Conservation (phyloP, 2,113 vertebrate genomes). For the Misgurnus mizolepis region DNA sequence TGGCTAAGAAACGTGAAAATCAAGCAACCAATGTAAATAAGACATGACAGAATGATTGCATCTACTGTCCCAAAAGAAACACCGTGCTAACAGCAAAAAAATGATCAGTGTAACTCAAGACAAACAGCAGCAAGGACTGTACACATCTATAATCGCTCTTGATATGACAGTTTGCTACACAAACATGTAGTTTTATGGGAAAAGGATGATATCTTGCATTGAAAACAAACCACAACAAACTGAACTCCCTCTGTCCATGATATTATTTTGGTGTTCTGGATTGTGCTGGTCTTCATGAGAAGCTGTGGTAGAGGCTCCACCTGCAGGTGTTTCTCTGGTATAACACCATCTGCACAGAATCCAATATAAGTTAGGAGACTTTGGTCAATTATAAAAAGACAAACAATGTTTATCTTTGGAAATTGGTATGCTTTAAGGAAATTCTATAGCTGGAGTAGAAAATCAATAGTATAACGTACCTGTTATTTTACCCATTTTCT, state of each 20-base stretch:
- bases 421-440: no score
- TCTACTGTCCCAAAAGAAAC: background rate
- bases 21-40: background rate
- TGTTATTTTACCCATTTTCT: conserved; percentile 74
- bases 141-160: background rate
- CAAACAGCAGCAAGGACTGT: background rate
- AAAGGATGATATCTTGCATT: background rate
- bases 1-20: conserved; percentile 61
- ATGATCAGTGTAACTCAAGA: background rate
- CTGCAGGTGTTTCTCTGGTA: conserved; percentile 68
- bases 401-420: background rate
- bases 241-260: conserved; percentile 44
- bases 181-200: background rate
- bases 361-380: background rate
- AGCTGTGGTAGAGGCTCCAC: conserved; percentile 68
- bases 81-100: background rate
- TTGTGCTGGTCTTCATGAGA: conserved; percentile 49
- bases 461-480: conserved; percentile 57
- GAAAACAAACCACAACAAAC: conserved; percentile 61
- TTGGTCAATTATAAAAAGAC: background rate
- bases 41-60: background rate
- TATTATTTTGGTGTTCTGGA: conserved; percentile 18
- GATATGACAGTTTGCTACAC: background rate
- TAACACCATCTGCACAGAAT: conserved; percentile 52
- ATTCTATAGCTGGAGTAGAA: no score